Conservation (phyloP, 2,113 vertebrate species). For the Ahaetulla prasina region DNA sequence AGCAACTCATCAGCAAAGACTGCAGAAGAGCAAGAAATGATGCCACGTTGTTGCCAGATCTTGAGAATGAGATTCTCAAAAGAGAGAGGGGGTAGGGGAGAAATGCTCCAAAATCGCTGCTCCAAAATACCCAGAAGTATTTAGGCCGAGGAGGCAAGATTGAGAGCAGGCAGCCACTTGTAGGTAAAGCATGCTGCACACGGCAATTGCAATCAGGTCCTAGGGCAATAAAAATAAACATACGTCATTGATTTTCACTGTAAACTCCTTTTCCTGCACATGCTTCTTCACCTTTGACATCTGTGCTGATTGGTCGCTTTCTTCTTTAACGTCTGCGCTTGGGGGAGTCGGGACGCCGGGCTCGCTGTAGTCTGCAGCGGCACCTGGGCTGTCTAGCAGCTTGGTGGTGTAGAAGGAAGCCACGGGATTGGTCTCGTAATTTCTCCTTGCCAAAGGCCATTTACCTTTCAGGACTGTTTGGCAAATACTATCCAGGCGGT, state of each 20-base stretch:
- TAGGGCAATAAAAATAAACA: slow-evolving; percentile 93
- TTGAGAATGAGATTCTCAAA: slow-evolving; percentile 52
- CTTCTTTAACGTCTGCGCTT: slow-evolving; percentile 73
- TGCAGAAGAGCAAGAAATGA: slow-evolving; percentile 40
- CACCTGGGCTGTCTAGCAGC: slow-evolving; percentile 85
- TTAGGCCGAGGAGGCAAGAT: slow-evolving; percentile 72
- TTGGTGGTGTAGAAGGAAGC: slow-evolving; percentile 98
- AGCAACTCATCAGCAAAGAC: slow-evolving; percentile 54
- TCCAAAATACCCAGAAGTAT: slow-evolving; percentile 68
- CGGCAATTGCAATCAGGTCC: slow-evolving; percentile 82
- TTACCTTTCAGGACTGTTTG: slow-evolving; percentile 96
- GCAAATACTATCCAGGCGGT: slow-evolving; percentile 95
- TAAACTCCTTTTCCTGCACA: slow-evolving; percentile 99
- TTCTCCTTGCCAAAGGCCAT: slow-evolving; percentile 87
- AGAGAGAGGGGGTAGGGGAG: neutral
- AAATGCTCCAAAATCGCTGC: slow-evolving; percentile 66
- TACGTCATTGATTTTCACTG: slow-evolving; percentile 99
- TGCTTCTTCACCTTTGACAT: slow-evolving; percentile 99
- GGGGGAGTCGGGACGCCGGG: slow-evolving; percentile 64
- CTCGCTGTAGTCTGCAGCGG: slow-evolving; percentile 69
- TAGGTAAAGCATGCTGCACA: slow-evolving; percentile 88
- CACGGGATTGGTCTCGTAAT: slow-evolving; percentile 84
- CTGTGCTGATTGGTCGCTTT: slow-evolving; percentile 87
- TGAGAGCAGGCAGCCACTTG: slow-evolving; percentile 82
- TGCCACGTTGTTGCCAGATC: slow-evolving; percentile 29